phyloP scores from a whole-genome alignment of 2,113 vertebrate genomes.

The Sclerurus mexicanus region DNA sequence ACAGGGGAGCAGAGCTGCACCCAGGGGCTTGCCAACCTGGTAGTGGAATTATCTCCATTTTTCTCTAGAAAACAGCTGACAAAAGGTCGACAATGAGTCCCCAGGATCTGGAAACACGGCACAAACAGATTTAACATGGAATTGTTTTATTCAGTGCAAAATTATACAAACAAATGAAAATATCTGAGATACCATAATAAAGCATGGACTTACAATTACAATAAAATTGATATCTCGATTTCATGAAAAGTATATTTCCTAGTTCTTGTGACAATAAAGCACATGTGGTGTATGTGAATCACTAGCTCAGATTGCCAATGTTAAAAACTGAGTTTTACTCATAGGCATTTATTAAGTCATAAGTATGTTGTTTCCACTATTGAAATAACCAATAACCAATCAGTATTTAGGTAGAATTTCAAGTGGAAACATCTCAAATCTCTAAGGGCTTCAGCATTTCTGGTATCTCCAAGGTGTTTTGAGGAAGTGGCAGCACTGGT shows the following conservation, averaged over 20 bases:
- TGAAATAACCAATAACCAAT: neutral
- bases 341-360: neutral
- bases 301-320: neutral
- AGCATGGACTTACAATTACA: neutral
- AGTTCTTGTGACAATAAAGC: neutral
- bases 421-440: neutral
- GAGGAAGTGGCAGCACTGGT: neutral
- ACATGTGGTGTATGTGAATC: neutral
- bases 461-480: neutral
- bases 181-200: neutral
- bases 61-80: neutral
- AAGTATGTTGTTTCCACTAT: neutral
- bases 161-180: neutral
- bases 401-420: neutral
- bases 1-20: neutral
- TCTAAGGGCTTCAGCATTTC: neutral
- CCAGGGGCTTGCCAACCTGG: neutral
- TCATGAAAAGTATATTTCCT: neutral
- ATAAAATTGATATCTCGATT: neutral
- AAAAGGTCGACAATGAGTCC: neutral
- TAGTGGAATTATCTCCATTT: neutral
- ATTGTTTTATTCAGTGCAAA: neutral
- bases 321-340: neutral
- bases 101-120: neutral
- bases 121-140: neutral